phyloP scores from a whole-genome alignment of 2,888 invertebrate species.

The Iphiclides podalirius region DNA sequence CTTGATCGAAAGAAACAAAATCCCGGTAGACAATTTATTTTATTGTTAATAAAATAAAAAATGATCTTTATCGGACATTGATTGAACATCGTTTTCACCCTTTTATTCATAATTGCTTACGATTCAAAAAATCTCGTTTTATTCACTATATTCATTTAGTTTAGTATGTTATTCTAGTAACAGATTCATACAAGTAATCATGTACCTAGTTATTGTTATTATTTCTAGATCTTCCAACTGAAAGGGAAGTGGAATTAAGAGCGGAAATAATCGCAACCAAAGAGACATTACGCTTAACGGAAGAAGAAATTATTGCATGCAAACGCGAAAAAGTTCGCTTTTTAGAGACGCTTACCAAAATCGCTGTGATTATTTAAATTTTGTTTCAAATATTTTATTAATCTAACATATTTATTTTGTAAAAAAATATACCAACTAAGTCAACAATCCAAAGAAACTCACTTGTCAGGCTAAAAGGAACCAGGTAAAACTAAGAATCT shows the following conservation, averaged over 20 bases:
- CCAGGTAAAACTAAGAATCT: too few relatives aligned
- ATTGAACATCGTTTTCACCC: too few relatives aligned
- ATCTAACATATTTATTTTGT: not conserved
- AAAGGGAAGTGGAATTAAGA: slow-evolving; percentile 69
- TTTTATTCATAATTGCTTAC: too few relatives aligned
- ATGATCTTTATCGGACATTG: too few relatives aligned
- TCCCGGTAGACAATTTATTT: slow-evolving; percentile 44
- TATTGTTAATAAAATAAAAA: too few relatives aligned
- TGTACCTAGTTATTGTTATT: too few relatives aligned
- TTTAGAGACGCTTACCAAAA: slow-evolving; percentile 67
- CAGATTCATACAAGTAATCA: too few relatives aligned
- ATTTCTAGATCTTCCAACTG: slow-evolving; percentile 58
- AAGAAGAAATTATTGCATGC: slow-evolving; percentile 61
- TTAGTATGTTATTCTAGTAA: too few relatives aligned
- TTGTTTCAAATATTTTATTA: not conserved
- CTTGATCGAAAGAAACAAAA: slow-evolving; percentile 56
- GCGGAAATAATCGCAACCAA: slow-evolving; percentile 69
- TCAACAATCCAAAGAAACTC: too few relatives aligned
- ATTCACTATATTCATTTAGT: too few relatives aligned
- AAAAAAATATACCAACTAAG: not conserved
- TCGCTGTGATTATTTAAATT: slow-evolving; percentile 48
- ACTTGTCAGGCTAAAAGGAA: too few relatives aligned
- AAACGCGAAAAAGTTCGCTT: slow-evolving; percentile 68
- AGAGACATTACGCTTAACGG: slow-evolving; percentile 58
- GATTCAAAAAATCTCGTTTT: too few relatives aligned